These are phyloP conservation scores for Sycobia sp. DNA, from an alignment of 1,140 invertebrate genomes.

Conservation along the genomic window DNA sequence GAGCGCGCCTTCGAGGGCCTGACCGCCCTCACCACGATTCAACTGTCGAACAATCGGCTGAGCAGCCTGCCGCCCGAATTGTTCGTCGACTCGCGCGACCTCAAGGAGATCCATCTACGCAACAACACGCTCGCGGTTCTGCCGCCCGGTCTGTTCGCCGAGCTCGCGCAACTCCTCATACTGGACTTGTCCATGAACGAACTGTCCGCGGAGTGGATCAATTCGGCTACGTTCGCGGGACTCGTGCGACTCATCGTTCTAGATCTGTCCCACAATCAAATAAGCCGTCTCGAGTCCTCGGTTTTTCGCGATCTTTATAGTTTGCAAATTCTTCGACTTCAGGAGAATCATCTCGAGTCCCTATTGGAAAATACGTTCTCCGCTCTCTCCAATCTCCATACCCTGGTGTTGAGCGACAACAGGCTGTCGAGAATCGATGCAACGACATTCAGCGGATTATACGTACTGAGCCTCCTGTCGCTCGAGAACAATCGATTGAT, in stretches of 20 bases:
- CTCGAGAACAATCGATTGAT: constrained; percentile 84
- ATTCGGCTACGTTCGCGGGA: constrained; percentile 83
- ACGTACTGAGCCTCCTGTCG: constrained; percentile 77
- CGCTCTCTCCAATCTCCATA: constrained; percentile 80
- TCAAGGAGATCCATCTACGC: constrained; percentile 82
- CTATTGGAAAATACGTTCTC: constrained; percentile 83
- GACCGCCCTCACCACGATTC: constrained; percentile 73
- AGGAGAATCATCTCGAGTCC: constrained; percentile 81
- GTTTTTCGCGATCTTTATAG: constrained; percentile 82
- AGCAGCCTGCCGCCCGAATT: constrained; percentile 81
- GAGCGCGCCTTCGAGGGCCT: constrained; percentile 83
- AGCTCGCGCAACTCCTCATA: constrained; percentile 78
- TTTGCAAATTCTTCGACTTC: constrained; percentile 79
- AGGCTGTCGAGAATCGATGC: constrained; percentile 78
- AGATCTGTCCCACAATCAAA: constrained; percentile 81
- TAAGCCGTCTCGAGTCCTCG: constrained; percentile 77
- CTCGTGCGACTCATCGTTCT: constrained; percentile 79
- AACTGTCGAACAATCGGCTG: constrained; percentile 82
- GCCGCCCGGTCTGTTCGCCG: constrained; percentile 83
- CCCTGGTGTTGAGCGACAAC: constrained; percentile 85
- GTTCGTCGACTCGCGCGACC: constrained; percentile 77
- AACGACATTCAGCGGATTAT: constrained; percentile 78
- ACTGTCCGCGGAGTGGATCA: constrained; percentile 85
- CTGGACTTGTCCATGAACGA: constrained; percentile 87
- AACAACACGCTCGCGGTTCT: constrained; percentile 87